Evolutionary conservation across 2,113 vertebrate genomes (phyloP), one percentile per base, ranked within the genome.

Genomic region (Progne subis): DNA sequence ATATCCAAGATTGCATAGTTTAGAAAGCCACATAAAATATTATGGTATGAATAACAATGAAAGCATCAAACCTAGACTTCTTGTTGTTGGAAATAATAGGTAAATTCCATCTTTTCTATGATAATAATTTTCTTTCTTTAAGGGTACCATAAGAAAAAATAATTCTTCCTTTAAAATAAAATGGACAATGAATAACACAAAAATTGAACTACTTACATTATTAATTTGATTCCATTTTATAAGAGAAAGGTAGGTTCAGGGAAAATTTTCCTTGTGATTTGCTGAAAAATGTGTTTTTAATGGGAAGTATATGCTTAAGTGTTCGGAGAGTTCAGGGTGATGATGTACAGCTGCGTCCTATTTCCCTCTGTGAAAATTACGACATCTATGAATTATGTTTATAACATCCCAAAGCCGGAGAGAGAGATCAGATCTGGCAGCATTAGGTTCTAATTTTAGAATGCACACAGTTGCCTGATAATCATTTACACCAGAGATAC

Each of bases 221-320:
- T 92, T 95, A 20, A 96, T 69, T 94, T 76, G 24, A 50, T 75
- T 90, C 78, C 47, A 64, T 90, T 95, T 94, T 86, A 29, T 29
- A 83, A 70, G 43, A 68, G 28, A 64, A 86, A 96, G 71, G 82
- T 26, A 88, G 18, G 37, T 49, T 88, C 32, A 68, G 56, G 67
- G 52, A 83, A 76, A 31, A 44, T 87, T 92, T 97, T 92, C 68
- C 28, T 49, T 74, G n/a, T 49, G n/a, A 93, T 82, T 88, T 25
- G 9, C n/a, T 81, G 81, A 88, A 94, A 96, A 92, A 43, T 95
- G 64, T 91, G 70, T 77, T 93, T 94, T 94, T 93, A 86, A 93
- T 87, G 52, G 39, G 77, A 80, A 68, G 16, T 92, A 46, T 71
- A 32, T 74, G 55, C 41, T 75, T 90, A 75, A 57, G 76, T 52